Evolutionary conservation across 2,888 invertebrate genomes (phyloP).

Genomic region (Andrena chrysosceles): DNA sequence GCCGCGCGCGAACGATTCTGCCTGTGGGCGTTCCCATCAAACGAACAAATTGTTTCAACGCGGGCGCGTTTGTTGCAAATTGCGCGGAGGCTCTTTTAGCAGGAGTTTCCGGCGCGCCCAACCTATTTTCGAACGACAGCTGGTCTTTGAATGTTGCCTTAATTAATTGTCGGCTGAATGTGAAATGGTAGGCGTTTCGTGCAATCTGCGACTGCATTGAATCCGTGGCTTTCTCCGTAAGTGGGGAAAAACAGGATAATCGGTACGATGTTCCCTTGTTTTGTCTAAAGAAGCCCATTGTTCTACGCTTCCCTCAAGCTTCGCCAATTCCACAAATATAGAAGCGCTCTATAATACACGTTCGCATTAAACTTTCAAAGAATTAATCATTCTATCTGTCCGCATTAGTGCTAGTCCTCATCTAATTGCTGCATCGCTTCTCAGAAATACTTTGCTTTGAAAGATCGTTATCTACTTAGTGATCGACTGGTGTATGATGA

Average conservation of each 20-base stretch:
- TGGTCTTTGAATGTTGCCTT: slow-evolving; percentile 58
- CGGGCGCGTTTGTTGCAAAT: slow-evolving; percentile 52
- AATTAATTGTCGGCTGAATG: slow-evolving; percentile 54
- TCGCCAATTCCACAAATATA: neutral
- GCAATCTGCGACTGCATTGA: slow-evolving; percentile 54
- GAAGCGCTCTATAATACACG: neutral
- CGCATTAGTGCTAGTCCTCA: too few species aligned
- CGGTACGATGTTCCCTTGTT: neutral
- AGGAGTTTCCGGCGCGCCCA: slow-evolving; percentile 11
- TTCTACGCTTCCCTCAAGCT: too few species aligned
- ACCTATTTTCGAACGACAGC: slow-evolving; percentile 55
- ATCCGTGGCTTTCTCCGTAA: slow-evolving; percentile 12
- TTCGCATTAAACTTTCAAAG: too few species aligned
- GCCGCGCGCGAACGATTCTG: slow-evolving; percentile 24
- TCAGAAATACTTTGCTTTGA: too few species aligned
- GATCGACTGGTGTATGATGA: too few species aligned
- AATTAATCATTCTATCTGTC: too few species aligned
- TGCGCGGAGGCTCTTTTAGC: slow-evolving; percentile 39
- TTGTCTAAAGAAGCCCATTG: neutral
- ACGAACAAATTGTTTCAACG: slow-evolving; percentile 65
- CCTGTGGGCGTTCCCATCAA: slow-evolving; percentile 45
- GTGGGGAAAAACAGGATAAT: slow-evolving; percentile 18
- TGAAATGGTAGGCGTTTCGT: slow-evolving; percentile 47
- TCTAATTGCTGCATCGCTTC: too few species aligned
- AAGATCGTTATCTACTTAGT: too few species aligned